Conservation (phyloP, 2,797 vertebrate genomes). For the Alcedo quadribrachys region DNA sequence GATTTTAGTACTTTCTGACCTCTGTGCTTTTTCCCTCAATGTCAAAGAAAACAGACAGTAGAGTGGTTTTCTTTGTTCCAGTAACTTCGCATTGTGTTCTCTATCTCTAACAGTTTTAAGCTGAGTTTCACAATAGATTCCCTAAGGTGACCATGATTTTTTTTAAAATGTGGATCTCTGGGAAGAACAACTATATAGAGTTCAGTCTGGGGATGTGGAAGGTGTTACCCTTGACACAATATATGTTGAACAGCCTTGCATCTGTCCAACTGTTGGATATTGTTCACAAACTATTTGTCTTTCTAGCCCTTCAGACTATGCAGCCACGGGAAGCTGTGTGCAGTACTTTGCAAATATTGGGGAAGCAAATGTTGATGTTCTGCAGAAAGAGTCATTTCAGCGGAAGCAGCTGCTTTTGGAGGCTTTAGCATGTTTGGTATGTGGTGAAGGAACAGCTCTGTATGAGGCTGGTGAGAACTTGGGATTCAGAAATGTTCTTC, state of each 20-base stretch:
- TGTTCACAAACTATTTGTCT: neutral
- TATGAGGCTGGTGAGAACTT: neutral
- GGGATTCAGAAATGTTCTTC: neutral
- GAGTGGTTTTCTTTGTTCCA: neutral
- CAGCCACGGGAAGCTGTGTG: slow-evolving; percentile 43
- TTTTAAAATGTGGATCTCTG: neutral
- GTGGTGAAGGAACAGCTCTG: neutral
- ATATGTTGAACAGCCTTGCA: neutral
- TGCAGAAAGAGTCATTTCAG: neutral
- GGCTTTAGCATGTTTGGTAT: slow-evolving; percentile 64
- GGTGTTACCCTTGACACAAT: neutral
- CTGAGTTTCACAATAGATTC: neutral
- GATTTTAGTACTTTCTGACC: neutral
- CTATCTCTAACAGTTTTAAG: neutral
- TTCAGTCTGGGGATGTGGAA: neutral
- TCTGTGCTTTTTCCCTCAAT: neutral
- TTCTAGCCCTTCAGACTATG: slow-evolving; percentile 51
- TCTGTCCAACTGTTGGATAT: neutral
- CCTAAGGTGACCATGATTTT: neutral
- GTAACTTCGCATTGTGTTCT: neutral
- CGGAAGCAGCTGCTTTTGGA: slow-evolving; percentile 40
- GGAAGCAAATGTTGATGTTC: slow-evolving; percentile 33
- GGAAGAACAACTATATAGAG: neutral
- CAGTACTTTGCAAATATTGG: slow-evolving; percentile 3
- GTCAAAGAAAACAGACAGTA: neutral